phyloP scores from a whole-genome alignment of 92 coral and sea anemone genomes.

The Galaxea fascicularis region DNA sequence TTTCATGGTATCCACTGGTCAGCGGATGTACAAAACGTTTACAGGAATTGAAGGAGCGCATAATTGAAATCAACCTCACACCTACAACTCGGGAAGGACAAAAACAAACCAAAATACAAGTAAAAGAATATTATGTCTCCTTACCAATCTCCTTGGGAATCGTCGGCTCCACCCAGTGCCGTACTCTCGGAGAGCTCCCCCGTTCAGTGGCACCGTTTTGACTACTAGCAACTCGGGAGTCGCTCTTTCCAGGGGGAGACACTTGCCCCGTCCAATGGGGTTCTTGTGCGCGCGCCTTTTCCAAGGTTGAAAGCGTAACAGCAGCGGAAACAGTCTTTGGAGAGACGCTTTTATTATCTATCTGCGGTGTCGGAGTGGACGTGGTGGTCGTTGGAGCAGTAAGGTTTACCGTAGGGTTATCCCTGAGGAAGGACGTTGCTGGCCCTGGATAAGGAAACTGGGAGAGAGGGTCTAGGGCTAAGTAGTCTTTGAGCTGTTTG shows the following conservation, averaged over 20 bases:
- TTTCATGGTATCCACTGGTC: too few relatives aligned
- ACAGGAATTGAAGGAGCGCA: too few relatives aligned
- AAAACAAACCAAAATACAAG: too few relatives aligned
- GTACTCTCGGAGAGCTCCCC: constrained; percentile 8
- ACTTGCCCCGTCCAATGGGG: constrained; percentile 8
- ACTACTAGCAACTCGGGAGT: background rate
- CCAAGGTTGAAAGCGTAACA: constrained; percentile 84
- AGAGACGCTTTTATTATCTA: constrained; percentile 65
- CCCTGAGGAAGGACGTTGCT: constrained; percentile 19
- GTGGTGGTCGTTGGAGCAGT: constrained; percentile 29
- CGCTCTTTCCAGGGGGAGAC: constrained; percentile 22
- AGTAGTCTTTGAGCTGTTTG: constrained; percentile 47
- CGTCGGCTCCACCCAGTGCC: constrained; percentile 1
- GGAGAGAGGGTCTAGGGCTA: constrained; percentile 28
- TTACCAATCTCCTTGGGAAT: constrained; percentile 42
- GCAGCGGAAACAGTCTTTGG: constrained; percentile 95
- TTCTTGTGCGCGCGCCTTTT: constrained; percentile 41
- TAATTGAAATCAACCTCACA: too few relatives aligned
- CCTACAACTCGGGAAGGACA: too few relatives aligned
- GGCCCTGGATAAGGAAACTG: constrained; percentile 30
- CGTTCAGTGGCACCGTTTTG: constrained; percentile 26
- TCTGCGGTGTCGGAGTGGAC: constrained; percentile 37
- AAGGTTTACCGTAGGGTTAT: constrained; percentile 16
- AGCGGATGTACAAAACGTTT: too few relatives aligned
- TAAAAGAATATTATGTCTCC: background rate